phyloP scores from a whole-genome alignment of 2,113 vertebrate species.

The Microcebus lehilahytsara region DNA sequence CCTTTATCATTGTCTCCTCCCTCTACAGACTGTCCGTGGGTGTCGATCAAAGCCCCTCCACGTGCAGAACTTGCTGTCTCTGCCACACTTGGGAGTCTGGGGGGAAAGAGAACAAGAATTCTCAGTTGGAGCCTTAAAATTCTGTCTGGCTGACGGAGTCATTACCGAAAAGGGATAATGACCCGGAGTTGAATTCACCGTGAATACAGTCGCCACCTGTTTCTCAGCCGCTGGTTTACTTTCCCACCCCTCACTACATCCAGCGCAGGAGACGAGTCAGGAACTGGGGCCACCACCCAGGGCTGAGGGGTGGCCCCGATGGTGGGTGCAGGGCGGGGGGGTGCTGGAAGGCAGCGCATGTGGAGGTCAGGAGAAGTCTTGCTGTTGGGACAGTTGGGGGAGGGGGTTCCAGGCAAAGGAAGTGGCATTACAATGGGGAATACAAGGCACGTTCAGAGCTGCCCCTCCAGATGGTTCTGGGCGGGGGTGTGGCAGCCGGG shows the following conservation, averaged over 20 bases:
- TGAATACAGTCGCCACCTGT: fast-evolving
- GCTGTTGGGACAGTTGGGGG: too few species aligned
- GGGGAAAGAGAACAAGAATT: background rate
- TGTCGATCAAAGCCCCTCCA: background rate
- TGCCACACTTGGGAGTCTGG: fast-evolving
- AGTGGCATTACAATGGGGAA: background rate
- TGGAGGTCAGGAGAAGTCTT: background rate
- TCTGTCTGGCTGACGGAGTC: background rate
- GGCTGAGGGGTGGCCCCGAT: background rate
- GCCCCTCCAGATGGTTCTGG: background rate
- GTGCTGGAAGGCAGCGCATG: background rate
- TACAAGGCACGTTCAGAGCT: fast-evolving
- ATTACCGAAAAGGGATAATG: background rate
- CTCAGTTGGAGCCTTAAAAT: background rate
- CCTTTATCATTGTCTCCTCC: background rate
- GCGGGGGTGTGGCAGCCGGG: too few species aligned
- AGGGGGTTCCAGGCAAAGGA: fast-evolving
- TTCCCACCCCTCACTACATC: background rate
- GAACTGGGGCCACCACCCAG: fast-evolving
- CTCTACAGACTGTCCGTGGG: fast-evolving
- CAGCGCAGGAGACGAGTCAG: background rate
- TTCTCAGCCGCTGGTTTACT: background rate
- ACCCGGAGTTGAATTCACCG: background rate
- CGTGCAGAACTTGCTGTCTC: background rate
- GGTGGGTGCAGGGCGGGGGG: too few species aligned